phyloP scores from a whole-genome alignment of 2,888 invertebrate species.

The Andrena camellia region DNA sequence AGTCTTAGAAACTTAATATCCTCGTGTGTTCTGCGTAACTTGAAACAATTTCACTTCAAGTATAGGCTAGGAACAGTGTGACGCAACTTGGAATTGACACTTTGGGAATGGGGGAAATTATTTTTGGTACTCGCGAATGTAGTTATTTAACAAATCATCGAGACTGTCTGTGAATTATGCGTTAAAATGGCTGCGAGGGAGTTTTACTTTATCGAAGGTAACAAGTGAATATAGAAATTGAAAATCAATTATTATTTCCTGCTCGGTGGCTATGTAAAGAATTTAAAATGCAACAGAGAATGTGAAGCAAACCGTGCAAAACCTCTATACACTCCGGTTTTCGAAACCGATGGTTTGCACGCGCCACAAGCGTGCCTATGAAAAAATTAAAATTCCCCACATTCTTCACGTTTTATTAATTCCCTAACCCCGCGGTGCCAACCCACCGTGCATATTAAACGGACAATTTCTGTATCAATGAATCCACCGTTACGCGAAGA shows the following conservation, averaged over 20 bases:
- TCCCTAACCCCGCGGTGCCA: too few species aligned
- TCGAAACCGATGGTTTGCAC: background rate
- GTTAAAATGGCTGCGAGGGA: background rate
- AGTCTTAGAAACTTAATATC: too few species aligned
- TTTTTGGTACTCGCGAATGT: too few species aligned
- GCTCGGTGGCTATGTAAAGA: background rate
- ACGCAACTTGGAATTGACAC: too few species aligned
- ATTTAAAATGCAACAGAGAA: background rate
- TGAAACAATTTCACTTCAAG: too few species aligned
- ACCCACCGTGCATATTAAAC: background rate
- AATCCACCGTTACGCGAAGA: background rate
- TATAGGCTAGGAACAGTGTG: too few species aligned
- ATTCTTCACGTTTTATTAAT: too few species aligned
- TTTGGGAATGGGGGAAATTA: too few species aligned
- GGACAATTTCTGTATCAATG: background rate
- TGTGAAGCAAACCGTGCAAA: background rate
- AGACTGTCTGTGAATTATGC: background rate
- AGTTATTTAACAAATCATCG: too few species aligned
- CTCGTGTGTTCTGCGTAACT: too few species aligned
- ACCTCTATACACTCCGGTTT: background rate
- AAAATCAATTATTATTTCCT: background rate
- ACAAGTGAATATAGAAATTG: background rate
- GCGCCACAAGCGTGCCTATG: too few species aligned
- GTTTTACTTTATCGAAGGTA: background rate
- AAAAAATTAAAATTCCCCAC: constrained; percentile 21